phyloP scores from a whole-genome alignment of 2,888 invertebrate genomes.

The Mimachlamys varia region DNA sequence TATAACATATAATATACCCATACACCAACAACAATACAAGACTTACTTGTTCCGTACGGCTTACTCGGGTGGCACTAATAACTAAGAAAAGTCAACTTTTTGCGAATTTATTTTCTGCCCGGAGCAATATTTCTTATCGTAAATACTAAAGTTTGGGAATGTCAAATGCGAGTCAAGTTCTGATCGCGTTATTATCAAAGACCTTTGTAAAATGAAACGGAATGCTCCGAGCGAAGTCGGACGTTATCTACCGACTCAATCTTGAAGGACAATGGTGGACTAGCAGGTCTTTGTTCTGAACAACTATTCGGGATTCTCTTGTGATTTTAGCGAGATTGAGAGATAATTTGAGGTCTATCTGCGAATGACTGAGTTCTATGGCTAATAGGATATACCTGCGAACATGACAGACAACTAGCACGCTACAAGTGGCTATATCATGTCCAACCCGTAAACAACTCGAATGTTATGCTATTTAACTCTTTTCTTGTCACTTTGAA shows the following conservation, averaged over 20 bases:
- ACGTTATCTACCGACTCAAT: background rate
- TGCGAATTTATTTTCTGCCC: background rate
- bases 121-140: background rate
- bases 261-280: background rate
- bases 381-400: background rate
- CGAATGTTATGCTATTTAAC: conserved; percentile 22
- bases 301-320: conserved; percentile 12
- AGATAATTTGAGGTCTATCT: background rate
- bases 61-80: background rate
- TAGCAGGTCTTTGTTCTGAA: conserved; percentile 11
- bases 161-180: background rate
- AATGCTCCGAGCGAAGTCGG: background rate
- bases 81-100: conserved; percentile 10
- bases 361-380: background rate
- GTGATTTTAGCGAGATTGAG: conserved; percentile 23
- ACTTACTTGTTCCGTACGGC: background rate
- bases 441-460: background rate
- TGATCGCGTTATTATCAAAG: conserved; percentile 28
- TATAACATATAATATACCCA: background rate
- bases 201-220: background rate
- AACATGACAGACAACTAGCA: background rate
- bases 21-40: background rate
- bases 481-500: conserved; percentile 34
- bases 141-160: conserved; percentile 25
- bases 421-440: background rate